Evolutionary conservation across 2,113 vertebrate genomes (phyloP).

Genomic region (Hassar affinis): DNA sequence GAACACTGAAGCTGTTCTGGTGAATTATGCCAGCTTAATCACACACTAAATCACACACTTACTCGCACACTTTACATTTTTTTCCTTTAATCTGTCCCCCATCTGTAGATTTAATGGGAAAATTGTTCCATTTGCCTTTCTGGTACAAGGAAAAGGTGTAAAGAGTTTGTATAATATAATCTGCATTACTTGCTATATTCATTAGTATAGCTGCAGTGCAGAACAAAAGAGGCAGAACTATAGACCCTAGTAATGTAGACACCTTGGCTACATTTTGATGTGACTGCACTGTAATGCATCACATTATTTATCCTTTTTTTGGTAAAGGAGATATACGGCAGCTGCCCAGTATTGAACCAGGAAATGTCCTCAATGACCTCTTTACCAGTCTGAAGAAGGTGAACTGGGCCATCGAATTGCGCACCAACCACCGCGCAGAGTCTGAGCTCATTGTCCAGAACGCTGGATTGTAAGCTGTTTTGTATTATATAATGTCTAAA

Average conservation of each 20-base stretch:
- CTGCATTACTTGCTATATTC: neutral
- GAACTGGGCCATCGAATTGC: constrained; percentile 76
- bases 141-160: neutral
- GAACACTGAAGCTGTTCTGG: too few relatives aligned
- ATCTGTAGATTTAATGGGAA: neutral
- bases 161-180: neutral
- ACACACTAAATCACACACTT: too few relatives aligned
- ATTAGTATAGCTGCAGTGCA: neutral
- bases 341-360: constrained; percentile 83
- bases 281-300: neutral
- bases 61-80: too few relatives aligned
- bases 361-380: constrained; percentile 77
- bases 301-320: neutral
- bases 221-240: neutral
- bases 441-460: constrained; percentile 81
- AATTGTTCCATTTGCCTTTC: neutral
- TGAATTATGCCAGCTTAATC: too few relatives aligned
- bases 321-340: constrained; percentile 80
- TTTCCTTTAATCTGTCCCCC: too few relatives aligned
- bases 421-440: constrained; percentile 82
- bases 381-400: constrained; percentile 70
- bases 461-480: constrained; percentile 71
- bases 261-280: neutral
- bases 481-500: neutral
- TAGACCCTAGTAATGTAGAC: neutral